Evolutionary conservation across 2,888 invertebrate genomes (phyloP).

Genomic region (Himalopsyche tibetana): DNA sequence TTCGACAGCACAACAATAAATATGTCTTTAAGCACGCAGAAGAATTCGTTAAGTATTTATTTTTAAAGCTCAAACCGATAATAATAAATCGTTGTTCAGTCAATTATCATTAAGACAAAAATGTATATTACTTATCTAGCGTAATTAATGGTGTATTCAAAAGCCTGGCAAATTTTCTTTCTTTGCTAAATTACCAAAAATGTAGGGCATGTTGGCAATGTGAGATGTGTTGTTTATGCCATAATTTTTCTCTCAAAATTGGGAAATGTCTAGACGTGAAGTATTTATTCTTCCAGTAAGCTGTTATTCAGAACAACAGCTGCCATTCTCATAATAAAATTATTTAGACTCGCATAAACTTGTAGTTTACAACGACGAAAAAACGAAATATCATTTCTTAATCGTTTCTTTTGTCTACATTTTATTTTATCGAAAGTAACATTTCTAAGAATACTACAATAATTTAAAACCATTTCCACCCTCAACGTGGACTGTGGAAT

Average conservation of each 20-base stretch:
- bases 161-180: conserved; percentile 6
- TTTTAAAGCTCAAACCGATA: too few relatives aligned
- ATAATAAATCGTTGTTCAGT: conserved; percentile 9
- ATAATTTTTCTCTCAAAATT: not conserved
- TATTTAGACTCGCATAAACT: conserved; percentile 20
- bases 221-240: not conserved
- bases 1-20: too few relatives aligned
- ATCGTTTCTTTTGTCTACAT: not conserved
- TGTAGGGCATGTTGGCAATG: not conserved
- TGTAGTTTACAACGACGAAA: not conserved
- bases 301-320: not conserved
- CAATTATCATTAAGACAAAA: conserved; percentile 26
- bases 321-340: conserved; percentile 11
- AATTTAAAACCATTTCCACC: too few relatives aligned
- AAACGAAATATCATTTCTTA: not conserved
- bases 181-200: not conserved
- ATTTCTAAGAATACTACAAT: too few relatives aligned
- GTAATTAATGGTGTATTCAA: not conserved
- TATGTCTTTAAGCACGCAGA: too few relatives aligned
- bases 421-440: too few relatives aligned
- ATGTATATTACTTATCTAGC: not conserved
- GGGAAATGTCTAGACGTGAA: conserved; percentile 7
- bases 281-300: conserved; percentile 2
- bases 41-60: too few relatives aligned
- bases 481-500: too few relatives aligned